Conservation (phyloP, 2,888 invertebrate genomes). For the Labia minor region DNA sequence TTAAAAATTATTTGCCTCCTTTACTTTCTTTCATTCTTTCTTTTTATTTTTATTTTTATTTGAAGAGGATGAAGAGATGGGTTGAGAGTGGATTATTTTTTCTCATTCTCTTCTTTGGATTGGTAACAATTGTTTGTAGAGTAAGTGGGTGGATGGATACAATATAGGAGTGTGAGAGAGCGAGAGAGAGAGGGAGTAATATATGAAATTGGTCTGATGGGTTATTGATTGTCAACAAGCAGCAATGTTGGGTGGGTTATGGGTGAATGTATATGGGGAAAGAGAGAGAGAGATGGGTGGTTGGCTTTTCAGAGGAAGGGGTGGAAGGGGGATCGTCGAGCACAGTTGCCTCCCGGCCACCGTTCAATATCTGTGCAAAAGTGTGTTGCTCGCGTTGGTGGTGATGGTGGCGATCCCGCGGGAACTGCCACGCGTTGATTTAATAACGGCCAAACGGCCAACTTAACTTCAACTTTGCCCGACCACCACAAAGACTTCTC, state of each 20-base stretch:
- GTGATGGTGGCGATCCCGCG: neutral
- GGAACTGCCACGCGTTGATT: neutral
- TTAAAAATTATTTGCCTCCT: no score
- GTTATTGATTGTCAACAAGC: conserved; percentile 13
- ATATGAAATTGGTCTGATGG: conserved; percentile 7
- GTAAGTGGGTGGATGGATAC: neutral
- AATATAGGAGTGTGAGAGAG: neutral
- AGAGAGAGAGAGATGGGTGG: no score
- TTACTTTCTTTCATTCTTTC: no score
- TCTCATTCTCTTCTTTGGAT: neutral
- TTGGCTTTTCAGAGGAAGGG: no score
- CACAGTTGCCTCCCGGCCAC: neutral
- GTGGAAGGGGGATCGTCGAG: no score
- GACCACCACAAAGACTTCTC: neutral
- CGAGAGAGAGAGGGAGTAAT: neutral
- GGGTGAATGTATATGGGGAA: no score
- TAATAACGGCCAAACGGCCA: conserved; percentile 13
- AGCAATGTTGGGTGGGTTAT: neutral
- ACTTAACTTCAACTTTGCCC: neutral
- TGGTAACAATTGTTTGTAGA: neutral
- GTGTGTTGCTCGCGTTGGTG: no score
- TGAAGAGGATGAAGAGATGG: no score
- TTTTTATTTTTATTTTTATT: no score
- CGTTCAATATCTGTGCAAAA: conserved; percentile 8
- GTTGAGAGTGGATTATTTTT: no score